These are phyloP conservation scores for Procambarus virginalis DNA, from an alignment of 1,140 invertebrate species.

Conservation along the genomic window DNA sequence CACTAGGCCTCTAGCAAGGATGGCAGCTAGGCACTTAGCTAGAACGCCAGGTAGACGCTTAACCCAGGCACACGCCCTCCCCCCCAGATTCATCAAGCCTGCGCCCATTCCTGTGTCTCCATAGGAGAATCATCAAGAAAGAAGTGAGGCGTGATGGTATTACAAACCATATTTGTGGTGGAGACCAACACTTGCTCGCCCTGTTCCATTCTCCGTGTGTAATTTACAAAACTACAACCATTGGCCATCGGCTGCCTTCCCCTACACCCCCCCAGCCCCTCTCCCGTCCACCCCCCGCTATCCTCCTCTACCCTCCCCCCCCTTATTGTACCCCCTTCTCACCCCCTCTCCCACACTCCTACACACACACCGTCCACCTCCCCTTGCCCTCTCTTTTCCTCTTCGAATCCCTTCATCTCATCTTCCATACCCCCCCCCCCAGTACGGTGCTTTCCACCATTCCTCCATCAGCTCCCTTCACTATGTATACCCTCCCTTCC, in stretches of 20 bases:
- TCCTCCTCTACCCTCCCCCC: background rate
- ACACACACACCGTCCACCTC: background rate
- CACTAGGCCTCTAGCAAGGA: too few species aligned
- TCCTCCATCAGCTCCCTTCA: background rate
- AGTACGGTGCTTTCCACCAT: too few species aligned
- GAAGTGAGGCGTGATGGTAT: conserved; percentile 4
- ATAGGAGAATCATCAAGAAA: background rate
- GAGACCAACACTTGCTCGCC: background rate
- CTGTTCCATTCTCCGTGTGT: conserved; percentile 28
- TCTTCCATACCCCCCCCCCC: background rate
- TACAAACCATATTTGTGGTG: conserved; percentile 36
- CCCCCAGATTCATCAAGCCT: too few species aligned
- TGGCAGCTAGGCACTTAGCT: too few species aligned
- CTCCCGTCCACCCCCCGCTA: background rate
- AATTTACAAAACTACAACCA: conserved; percentile 46
- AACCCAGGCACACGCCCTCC: too few species aligned
- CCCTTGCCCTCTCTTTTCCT: too few species aligned
- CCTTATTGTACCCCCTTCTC: background rate
- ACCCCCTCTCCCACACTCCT: too few species aligned
- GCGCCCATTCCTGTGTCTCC: too few species aligned
- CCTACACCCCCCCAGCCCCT: background rate
- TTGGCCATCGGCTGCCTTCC: conserved; percentile 9
- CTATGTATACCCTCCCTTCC: background rate
- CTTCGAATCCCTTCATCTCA: background rate
- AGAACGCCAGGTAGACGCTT: too few species aligned